phyloP scores from a whole-genome alignment of 2,113 vertebrate species.

The Struthidea cinerea region DNA sequence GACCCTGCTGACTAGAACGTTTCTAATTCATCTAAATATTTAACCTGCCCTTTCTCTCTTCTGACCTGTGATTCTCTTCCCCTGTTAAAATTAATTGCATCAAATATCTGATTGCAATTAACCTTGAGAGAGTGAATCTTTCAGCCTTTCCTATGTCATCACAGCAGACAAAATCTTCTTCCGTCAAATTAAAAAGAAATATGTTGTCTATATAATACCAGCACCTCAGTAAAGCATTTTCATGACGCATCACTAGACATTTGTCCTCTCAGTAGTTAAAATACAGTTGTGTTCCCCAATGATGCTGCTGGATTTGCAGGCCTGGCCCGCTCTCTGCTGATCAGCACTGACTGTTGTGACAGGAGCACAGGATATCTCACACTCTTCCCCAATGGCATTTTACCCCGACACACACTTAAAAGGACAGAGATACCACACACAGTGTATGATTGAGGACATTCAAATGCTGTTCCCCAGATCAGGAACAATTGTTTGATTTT shows the following conservation, averaged over 20 bases:
- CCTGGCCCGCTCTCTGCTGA: background rate
- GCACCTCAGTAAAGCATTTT: background rate
- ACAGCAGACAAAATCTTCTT: background rate
- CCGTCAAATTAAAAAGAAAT: slow-evolving; percentile 14
- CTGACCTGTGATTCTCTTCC: background rate
- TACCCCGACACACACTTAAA: background rate
- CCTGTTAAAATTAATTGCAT: slow-evolving; percentile 28
- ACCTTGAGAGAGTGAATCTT: slow-evolving; percentile 21
- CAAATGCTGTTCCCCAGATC: background rate
- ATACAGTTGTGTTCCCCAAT: background rate
- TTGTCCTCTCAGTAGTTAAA: background rate
- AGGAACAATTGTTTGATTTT: background rate
- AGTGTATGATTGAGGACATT: background rate
- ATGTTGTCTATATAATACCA: background rate
- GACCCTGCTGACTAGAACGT: slow-evolving; percentile 3
- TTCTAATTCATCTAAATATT: slow-evolving; percentile 4
- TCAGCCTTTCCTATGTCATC: background rate
- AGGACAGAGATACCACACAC: background rate
- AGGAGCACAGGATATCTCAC: background rate
- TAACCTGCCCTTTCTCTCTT: background rate
- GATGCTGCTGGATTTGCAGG: background rate
- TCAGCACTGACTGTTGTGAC: background rate
- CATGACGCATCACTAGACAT: background rate
- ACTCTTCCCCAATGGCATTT: background rate
- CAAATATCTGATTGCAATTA: slow-evolving; percentile 29